Evolutionary conservation across 2,797 vertebrate genomes (phyloP), one percentile per base, ranked within the genome.

Genomic region (Buphagus erythrorhynchus): DNA sequence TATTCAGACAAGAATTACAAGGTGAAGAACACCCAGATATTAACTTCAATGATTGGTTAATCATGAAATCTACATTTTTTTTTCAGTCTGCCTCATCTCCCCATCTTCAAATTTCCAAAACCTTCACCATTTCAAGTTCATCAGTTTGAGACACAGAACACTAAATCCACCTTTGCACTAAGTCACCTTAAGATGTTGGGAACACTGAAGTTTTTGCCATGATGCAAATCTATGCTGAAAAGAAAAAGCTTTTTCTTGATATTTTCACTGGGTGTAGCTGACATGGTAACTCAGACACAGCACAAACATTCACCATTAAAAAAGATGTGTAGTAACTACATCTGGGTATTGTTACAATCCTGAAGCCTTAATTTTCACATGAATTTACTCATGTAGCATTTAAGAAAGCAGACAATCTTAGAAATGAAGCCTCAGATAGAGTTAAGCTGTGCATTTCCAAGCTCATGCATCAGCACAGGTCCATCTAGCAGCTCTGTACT

Each of bases 271-370:
- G 77, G 13, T 7, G 45, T 16, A 57, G 42, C 9, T 66, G n/a
- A n/a, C 38, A 33, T 13, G 42, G 29, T 65, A 79, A 68, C 33
- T 66, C 43, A 48, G 29, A 65, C 4, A 83, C 26, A 58, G 49
- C 42, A 24, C 17, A 28, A 54, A 91, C 65, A 88, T n/a, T 13
- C 15, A 48, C 19, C 46, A 28, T 33, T 46, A 9, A 59, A 74
- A 80, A 38, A 31, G 2, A 40, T 4, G 22, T 10, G n/a, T 3
- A 81, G 16, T 71, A 86, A 72, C 28, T 29, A 0, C 1, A 83
- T 33, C 5, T 29, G 54, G 26, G n/a, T 33, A 33, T 6, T 14
- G 3, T 48, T 49, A 57, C 0, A 0, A 61, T 3, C 29, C 72
- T 16, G 38, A 75, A 81, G 14, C 28, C 22, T 59, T n/a, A 8